A percentile compares a stretch with the other conserved stretches of the same genome.
Evolutionary conservation across 2,113 vertebrate species (phyloP).

Genomic region (Actenoides hombroni): DNA sequence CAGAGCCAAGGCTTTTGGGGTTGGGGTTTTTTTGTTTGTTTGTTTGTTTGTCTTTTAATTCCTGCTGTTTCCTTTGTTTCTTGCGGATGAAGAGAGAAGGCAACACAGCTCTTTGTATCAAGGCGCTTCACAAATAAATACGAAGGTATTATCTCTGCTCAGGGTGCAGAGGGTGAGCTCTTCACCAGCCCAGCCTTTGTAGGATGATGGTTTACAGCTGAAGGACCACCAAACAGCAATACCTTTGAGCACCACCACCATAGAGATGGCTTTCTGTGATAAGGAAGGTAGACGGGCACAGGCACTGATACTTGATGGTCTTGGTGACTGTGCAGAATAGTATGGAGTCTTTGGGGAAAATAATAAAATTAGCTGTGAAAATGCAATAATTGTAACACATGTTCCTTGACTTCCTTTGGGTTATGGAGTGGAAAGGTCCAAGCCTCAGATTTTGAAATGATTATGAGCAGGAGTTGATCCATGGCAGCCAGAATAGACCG

Average conservation of each 20-base stretch:
- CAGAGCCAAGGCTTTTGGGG: background rate
- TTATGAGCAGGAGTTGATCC: background rate
- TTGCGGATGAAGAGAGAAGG: background rate
- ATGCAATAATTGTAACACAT: background rate
- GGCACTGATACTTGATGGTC: background rate
- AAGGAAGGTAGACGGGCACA: background rate
- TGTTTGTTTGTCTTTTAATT: background rate
- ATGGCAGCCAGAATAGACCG: background rate
- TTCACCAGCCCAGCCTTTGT: background rate
- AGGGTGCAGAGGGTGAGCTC: background rate
- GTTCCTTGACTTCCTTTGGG: background rate
- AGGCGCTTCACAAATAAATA: background rate
- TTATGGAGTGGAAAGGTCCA: background rate
- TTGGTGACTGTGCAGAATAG: background rate
- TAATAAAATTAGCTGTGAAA: background rate
- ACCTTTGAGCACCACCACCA: background rate
- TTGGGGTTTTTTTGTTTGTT: no score
- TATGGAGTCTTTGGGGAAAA: background rate
- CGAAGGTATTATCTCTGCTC: background rate
- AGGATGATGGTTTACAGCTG: background rate
- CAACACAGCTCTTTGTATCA: background rate
- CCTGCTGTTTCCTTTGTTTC: background rate
- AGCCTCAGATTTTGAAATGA: background rate
- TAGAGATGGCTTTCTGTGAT: background rate
- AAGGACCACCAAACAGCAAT: background rate